Conservation (phyloP, 1,140 invertebrate genomes). For the Tachypleus tridentatus region DNA sequence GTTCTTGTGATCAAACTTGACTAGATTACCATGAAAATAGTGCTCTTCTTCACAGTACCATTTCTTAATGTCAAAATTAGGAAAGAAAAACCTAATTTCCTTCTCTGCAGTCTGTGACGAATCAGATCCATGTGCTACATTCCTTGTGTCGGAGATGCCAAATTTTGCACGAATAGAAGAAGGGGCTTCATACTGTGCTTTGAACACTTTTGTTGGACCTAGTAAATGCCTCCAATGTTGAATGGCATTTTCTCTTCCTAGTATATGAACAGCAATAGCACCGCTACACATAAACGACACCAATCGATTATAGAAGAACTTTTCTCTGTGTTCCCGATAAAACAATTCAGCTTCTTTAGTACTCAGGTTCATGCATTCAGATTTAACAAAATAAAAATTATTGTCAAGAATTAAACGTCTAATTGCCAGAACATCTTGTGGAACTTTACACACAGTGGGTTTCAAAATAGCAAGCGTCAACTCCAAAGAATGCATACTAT, state of each 20-base stretch:
- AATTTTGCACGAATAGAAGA: conserved; percentile 61
- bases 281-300: conserved; percentile 79
- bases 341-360: conserved; percentile 54
- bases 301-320: conserved; percentile 78
- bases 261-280: conserved; percentile 58
- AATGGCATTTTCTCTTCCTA: conserved; percentile 62
- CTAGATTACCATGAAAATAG: conserved; percentile 29
- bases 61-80: conserved; percentile 50
- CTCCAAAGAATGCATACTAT: conserved; percentile 4
- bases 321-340: conserved; percentile 66
- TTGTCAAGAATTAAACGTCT: conserved; percentile 49
- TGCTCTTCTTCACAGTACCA: conserved; percentile 44
- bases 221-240: conserved; percentile 63
- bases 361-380: conserved; percentile 49
- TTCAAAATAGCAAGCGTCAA: conserved; percentile 26
- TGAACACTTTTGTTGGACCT: conserved; percentile 71
- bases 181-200: conserved; percentile 59
- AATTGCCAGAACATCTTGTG: conserved; percentile 14
- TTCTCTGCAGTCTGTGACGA: conserved; percentile 47
- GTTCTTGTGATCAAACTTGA: conserved; percentile 8
- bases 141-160: conserved; percentile 82
- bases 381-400: conserved; percentile 60
- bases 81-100: conserved; percentile 73
- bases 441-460: conserved; percentile 23
- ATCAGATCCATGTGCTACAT: conserved; percentile 84